Evolutionary conservation across 2,113 vertebrate genomes (phyloP).

Genomic region (Lota lota): DNA sequence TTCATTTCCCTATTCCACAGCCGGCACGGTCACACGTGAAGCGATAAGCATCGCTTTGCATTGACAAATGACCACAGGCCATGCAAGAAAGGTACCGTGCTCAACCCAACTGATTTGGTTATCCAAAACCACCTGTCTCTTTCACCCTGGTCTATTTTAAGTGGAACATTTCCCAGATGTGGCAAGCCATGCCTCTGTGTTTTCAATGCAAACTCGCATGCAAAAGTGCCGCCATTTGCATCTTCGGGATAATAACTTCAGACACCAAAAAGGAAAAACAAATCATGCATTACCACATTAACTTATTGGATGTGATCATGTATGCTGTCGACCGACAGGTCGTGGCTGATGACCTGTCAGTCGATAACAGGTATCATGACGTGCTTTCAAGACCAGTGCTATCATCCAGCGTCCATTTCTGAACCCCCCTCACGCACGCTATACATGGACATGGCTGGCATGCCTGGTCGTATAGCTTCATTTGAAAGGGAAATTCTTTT

Average conservation of each 20-base stretch:
- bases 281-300: too few relatives aligned
- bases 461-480: constrained; percentile 16
- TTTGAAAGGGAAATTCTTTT: neutral
- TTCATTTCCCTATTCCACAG: constrained; percentile 68
- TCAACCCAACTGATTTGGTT: constrained; percentile 66
- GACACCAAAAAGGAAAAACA: too few relatives aligned
- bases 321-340: too few relatives aligned
- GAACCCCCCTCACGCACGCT: too few relatives aligned
- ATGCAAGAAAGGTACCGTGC: constrained; percentile 42
- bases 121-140: constrained; percentile 70
- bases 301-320: too few relatives aligned
- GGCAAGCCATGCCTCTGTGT: constrained; percentile 50
- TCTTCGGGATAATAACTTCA: constrained; percentile 31
- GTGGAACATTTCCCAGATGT: constrained; percentile 24
- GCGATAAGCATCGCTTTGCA: constrained; percentile 71
- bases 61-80: constrained; percentile 36
- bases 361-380: too few relatives aligned
- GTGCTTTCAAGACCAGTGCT: too few relatives aligned
- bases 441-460: neutral
- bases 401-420: too few relatives aligned
- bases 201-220: constrained; percentile 75
- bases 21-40: constrained; percentile 24
- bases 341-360: too few relatives aligned
- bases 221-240: constrained; percentile 74
- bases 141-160: constrained; percentile 25